phyloP scores from a whole-genome alignment of 2,113 vertebrate genomes.

The Limanda limanda region DNA sequence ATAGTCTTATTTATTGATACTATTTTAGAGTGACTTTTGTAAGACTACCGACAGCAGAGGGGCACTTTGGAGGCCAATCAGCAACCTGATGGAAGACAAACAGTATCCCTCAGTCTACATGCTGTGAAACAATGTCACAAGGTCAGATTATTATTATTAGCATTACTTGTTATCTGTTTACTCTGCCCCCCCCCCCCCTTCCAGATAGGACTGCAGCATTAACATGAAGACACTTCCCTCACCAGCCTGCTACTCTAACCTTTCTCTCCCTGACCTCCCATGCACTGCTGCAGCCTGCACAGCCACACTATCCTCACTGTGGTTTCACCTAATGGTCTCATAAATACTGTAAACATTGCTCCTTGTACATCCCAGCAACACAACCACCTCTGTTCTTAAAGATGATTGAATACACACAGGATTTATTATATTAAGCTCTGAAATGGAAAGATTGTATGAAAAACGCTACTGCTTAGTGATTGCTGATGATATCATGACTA shows the following conservation, averaged over 20 bases:
- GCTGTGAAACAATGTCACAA: too few relatives aligned
- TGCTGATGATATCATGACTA: not conserved
- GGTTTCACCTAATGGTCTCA: conserved; percentile 18
- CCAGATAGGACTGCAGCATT: not conserved
- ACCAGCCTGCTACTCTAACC: conserved; percentile 13
- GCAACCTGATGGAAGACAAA: too few relatives aligned
- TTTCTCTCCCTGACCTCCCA: conserved; percentile 1
- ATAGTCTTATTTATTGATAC: too few relatives aligned
- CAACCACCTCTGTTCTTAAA: not conserved
- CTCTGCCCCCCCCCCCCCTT: not conserved
- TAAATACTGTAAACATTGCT: conserved; percentile 22
- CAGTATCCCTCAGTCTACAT: too few relatives aligned
- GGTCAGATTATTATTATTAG: not conserved
- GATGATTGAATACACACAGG: not conserved
- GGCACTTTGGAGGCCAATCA: too few relatives aligned
- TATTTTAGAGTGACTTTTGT: too few relatives aligned
- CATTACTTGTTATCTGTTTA: too few relatives aligned
- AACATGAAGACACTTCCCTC: not conserved
- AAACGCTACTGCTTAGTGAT: not conserved
- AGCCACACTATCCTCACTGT: conserved; percentile 12
- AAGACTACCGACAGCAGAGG: too few relatives aligned
- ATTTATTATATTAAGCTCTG: not conserved
- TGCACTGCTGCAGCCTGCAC: conserved; percentile 2
- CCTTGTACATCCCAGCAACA: not conserved
- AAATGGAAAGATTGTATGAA: not conserved